Evolutionary conservation across 2,888 invertebrate species (phyloP).

Genomic region (Cantharis lateralis): DNA sequence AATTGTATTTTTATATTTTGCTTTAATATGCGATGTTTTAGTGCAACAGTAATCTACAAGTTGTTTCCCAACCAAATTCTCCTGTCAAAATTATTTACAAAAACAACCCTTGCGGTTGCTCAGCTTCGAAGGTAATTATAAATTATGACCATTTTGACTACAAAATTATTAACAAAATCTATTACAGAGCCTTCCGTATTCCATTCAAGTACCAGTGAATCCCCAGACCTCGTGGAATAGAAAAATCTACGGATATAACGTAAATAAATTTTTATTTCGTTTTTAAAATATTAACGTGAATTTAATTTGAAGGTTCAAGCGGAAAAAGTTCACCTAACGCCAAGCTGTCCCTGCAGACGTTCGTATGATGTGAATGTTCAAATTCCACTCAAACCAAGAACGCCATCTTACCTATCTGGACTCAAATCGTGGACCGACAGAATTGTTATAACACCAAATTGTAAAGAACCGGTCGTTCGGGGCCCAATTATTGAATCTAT

Average conservation of each 20-base stretch:
- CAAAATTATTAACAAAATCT: not conserved
- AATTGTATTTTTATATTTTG: conserved; percentile 22
- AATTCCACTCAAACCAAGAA: not conserved
- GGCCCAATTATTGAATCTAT: not conserved
- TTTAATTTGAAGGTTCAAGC: not conserved
- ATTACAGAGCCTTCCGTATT: conserved; percentile 30
- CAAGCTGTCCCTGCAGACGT: not conserved
- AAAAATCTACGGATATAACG: conserved; percentile 25
- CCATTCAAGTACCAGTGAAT: conserved; percentile 27
- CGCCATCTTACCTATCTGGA: not conserved
- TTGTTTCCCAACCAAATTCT: conserved; percentile 42
- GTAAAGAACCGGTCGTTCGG: not conserved
- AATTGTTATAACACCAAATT: not conserved
- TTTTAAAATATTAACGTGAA: not conserved
- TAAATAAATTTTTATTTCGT: not conserved
- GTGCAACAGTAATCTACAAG: conserved; percentile 49
- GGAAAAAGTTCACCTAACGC: not conserved
- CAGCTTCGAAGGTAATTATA: conserved; percentile 24
- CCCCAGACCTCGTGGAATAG: not conserved
- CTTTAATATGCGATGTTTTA: conserved; percentile 34
- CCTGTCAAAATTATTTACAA: conserved; percentile 47
- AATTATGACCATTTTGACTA: not conserved
- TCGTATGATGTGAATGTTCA: not conserved
- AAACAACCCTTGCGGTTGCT: conserved; percentile 35
- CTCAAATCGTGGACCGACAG: not conserved